Evolutionary conservation across 2,113 vertebrate genomes (phyloP).

Genomic region (Entelurus aequoreus): DNA sequence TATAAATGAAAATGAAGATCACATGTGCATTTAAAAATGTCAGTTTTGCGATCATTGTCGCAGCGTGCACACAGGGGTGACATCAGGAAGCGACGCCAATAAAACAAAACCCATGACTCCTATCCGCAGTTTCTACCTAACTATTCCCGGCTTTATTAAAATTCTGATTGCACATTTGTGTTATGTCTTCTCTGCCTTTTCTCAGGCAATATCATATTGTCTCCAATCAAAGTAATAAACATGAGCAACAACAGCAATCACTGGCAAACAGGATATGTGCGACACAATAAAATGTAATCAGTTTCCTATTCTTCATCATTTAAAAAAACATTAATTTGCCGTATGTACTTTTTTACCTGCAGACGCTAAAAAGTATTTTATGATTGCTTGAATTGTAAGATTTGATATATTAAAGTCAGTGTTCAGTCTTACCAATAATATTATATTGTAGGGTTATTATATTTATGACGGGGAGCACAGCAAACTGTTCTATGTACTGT

Average conservation of each 20-base stretch:
- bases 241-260: not conserved
- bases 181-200: not conserved
- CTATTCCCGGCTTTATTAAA: conserved; percentile 5
- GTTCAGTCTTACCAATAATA: no score
- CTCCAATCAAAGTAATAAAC: not conserved
- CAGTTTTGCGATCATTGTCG: not conserved
- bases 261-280: not conserved
- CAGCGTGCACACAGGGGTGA: conserved; percentile 19
- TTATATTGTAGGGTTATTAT: no score
- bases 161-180: conserved; percentile 10
- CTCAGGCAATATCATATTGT: not conserved
- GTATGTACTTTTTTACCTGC: not conserved
- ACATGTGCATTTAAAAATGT: conserved; percentile 1
- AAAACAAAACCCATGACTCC: conserved; percentile 30
- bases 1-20: not conserved
- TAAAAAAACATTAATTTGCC: conserved; percentile 7
- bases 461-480: no score
- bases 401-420: not conserved
- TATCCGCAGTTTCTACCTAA: conserved; percentile 15
- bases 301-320: not conserved
- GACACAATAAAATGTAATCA: conserved; percentile 8
- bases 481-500: no score
- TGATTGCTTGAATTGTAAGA: not conserved
- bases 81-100: conserved; percentile 23
- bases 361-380: not conserved